phyloP scores from a whole-genome alignment of 1,140 invertebrate species.

The Trichomalopsis sarcophagae region DNA sequence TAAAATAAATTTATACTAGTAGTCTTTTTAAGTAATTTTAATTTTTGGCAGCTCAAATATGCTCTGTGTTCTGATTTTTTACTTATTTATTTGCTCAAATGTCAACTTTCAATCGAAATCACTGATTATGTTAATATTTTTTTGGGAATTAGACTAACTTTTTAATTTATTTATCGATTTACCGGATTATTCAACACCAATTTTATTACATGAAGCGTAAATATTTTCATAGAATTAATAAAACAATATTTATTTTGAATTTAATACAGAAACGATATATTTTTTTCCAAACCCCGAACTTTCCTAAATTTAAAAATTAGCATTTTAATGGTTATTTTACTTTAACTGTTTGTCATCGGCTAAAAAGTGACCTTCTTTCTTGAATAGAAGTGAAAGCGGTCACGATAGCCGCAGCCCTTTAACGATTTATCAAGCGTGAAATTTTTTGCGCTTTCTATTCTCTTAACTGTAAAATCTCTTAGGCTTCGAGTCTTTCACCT shows the following conservation, averaged over 20 bases:
- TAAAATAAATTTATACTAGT: constrained; percentile 32
- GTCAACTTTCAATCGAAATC: too few relatives aligned
- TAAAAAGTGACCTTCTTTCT: constrained; percentile 42
- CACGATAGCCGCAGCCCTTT: background rate
- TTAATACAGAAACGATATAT: too few relatives aligned
- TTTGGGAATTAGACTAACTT: too few relatives aligned
- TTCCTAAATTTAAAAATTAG: background rate
- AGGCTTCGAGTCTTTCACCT: background rate
- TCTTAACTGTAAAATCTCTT: background rate
- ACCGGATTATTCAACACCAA: too few relatives aligned
- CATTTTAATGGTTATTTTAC: background rate
- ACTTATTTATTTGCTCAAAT: too few relatives aligned
- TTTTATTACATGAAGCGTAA: too few relatives aligned
- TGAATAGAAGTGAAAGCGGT: constrained; percentile 37
- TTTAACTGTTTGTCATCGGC: background rate
- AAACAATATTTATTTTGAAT: too few relatives aligned
- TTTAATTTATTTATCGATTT: too few relatives aligned
- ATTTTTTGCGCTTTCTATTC: constrained; percentile 25
- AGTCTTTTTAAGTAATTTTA: constrained; percentile 17
- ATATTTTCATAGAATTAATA: too few relatives aligned
- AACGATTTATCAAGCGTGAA: constrained; percentile 19
- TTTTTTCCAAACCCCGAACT: background rate
- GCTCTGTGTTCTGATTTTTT: too few relatives aligned
- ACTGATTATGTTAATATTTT: too few relatives aligned
- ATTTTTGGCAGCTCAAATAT: too few relatives aligned